These are phyloP conservation scores for Eidolon helvum DNA, from an alignment of 2,113 vertebrate genomes.

Conservation along the genomic window DNA sequence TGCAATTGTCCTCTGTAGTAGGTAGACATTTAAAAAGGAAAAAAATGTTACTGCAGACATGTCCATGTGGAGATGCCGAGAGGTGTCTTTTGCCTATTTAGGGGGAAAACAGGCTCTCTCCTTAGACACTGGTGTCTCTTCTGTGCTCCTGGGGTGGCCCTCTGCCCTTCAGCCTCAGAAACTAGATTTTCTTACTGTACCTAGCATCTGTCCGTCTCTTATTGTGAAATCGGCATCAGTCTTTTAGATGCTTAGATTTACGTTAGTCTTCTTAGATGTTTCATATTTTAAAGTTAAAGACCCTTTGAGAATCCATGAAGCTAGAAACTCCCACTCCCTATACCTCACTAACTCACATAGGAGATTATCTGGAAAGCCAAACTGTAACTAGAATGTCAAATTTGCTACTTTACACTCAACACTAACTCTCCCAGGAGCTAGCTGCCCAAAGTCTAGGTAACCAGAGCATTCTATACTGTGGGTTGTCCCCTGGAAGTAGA, in stretches of 20 bases:
- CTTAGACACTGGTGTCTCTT: not conserved
- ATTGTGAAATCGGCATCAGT: not conserved
- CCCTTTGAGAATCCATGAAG: not conserved
- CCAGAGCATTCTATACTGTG: fast-evolving
- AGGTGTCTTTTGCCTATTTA: not conserved
- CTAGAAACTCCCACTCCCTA: not conserved
- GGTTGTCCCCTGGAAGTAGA: not conserved
- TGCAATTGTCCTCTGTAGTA: not conserved
- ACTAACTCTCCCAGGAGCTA: not conserved
- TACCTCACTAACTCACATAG: not conserved
- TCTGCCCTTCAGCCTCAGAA: not conserved
- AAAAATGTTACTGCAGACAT: not conserved
- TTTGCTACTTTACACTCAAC: not conserved
- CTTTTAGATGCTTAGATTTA: not conserved
- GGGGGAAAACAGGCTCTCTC: not conserved
- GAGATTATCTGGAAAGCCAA: not conserved
- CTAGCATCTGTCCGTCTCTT: not conserved
- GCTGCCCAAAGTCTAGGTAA: not conserved
- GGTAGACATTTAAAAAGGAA: not conserved
- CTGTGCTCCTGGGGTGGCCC: not conserved
- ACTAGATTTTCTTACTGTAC: not conserved
- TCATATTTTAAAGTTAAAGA: not conserved
- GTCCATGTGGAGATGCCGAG: not conserved
- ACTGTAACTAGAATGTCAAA: not conserved
- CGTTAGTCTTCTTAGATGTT: too few relatives aligned